phyloP scores from a whole-genome alignment of 1,140 invertebrate genomes.

The Drosophila seguyi region DNA sequence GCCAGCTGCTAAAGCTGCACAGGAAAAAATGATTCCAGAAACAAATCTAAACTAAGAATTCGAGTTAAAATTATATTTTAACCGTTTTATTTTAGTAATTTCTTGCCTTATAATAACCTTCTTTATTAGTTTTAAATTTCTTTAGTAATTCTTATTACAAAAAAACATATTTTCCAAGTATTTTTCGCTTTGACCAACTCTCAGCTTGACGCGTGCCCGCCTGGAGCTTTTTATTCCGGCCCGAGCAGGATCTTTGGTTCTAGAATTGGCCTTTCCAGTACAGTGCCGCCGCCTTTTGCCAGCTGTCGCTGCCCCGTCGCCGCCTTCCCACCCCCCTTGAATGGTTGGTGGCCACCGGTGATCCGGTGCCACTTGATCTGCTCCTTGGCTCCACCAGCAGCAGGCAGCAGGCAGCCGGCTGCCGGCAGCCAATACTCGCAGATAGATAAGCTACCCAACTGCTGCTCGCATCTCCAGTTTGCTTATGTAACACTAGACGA shows the following conservation, averaged over 20 bases:
- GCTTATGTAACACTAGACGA: conserved; percentile 78
- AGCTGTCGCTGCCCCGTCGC: conserved; percentile 54
- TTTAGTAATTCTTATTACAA: too few species aligned
- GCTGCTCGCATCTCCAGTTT: conserved; percentile 56
- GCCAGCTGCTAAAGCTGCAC: conserved; percentile 29
- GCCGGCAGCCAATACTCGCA: conserved; percentile 39
- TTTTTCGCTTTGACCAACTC: conserved; percentile 20
- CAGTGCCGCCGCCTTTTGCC: conserved; percentile 79
- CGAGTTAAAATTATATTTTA: too few species aligned
- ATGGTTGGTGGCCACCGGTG: conserved; percentile 27
- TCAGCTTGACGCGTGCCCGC: conserved; percentile 64
- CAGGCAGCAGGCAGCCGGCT: conserved; percentile 12
- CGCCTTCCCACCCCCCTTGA: conserved; percentile 31
- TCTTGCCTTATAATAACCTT: too few species aligned
- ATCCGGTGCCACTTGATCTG: conserved; percentile 76
- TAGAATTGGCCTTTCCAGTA: conserved; percentile 40
- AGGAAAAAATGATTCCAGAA: neutral
- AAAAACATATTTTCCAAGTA: neutral
- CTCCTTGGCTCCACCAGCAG: conserved; percentile 36
- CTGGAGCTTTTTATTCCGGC: conserved; percentile 42
- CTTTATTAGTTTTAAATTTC: neutral
- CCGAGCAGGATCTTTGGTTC: conserved; percentile 21
- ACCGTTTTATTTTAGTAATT: too few species aligned
- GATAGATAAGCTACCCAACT: conserved; percentile 48
- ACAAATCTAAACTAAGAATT: accelerated